These are phyloP conservation scores for Thereva unica DNA, from an alignment of 2,888 invertebrate species.

Conservation along the genomic window DNA sequence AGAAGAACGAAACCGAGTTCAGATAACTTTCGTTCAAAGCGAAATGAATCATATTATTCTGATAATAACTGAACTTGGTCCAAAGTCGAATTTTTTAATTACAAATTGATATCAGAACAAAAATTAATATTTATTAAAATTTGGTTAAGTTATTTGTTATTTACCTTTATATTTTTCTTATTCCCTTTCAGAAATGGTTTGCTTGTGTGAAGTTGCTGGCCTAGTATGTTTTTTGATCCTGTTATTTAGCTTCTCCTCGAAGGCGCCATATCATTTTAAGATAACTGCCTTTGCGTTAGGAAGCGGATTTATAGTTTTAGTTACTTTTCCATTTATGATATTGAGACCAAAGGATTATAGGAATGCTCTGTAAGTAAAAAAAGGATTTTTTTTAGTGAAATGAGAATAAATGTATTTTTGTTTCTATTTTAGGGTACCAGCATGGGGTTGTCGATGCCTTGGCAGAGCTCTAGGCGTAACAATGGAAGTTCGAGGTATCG, in stretches of 20 bases:
- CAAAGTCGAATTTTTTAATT: no score
- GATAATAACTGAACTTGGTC: no score
- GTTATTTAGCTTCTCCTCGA: constrained; percentile 52
- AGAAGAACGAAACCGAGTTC: no score
- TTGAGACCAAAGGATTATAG: constrained; percentile 71
- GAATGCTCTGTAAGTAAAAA: constrained; percentile 75
- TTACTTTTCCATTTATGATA: constrained; percentile 77
- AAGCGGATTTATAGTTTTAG: constrained; percentile 63
- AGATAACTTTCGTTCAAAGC: no score
- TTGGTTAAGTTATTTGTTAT: no score
- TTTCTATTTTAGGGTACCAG: constrained; percentile 65
- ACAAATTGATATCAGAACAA: no score
- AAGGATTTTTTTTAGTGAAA: constrained; percentile 35
- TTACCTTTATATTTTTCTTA: constrained; percentile 1
- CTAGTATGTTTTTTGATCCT: constrained; percentile 52
- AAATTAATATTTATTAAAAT: no score
- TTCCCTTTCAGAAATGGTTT: constrained; percentile 48
- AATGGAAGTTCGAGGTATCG: constrained; percentile 73
- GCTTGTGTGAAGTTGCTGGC: constrained; percentile 53
- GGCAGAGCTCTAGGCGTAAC: constrained; percentile 65
- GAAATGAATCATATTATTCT: no score
- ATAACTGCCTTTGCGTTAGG: constrained; percentile 67
- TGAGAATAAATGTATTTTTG: not conserved
- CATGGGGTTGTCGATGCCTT: constrained; percentile 65
- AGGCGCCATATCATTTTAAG: constrained; percentile 73